Base-by-base conservation (phyloP, 2,888 invertebrate species). In the Koerneria pararmatus region DNA sequence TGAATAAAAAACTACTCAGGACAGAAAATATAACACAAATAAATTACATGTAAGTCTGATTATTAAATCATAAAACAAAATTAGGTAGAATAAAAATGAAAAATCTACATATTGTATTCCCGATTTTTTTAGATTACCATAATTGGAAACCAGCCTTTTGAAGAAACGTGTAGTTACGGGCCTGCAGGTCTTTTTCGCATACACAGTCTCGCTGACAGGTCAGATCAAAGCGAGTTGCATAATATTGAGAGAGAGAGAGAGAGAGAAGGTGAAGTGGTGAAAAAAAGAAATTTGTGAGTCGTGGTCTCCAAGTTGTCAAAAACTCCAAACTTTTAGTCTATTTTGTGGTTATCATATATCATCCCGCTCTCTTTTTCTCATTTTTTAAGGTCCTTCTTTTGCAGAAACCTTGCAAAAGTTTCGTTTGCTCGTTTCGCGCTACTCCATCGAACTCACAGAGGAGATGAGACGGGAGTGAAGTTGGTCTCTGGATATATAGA, bases 171-270 rank as follows among this genome's bases (percentile, higher is more conserved):
- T 65, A 75, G 75, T 61, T 76, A 65, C 49, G 81, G 82, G 0
- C 81, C 81, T 24, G 81, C 80, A 15, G 81, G 81, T 4, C 68
- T 81, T 3, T 81, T 81, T 53, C 70, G 81, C 0, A 71, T 81
- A 32, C 80, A 80, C 64, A 70, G 74, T 34, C 59, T 60, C 22
- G 59, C 66, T n/a, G 53, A 68, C 59, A 46, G 66, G 66, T 65
- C 51, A 58, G 63, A 6, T n/a, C 11, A 11, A 8, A n/a, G 35
- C 31, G 22, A 22, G 19, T 19, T 24, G n/a, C 24, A 0, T 31
- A 65, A 63, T 53, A 8, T 2, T 49, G 19, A 3, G n/a, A 19
- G 48, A 29, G 19, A 46, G 46, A 46, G n/a, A 19, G 46, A 46
- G 46, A 46, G 19, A 46, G n/a, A 19, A 19, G 46, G n/a, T 19